phyloP scores from a whole-genome alignment of 2,113 vertebrate genomes.

The Ailuropoda melanoleuca region DNA sequence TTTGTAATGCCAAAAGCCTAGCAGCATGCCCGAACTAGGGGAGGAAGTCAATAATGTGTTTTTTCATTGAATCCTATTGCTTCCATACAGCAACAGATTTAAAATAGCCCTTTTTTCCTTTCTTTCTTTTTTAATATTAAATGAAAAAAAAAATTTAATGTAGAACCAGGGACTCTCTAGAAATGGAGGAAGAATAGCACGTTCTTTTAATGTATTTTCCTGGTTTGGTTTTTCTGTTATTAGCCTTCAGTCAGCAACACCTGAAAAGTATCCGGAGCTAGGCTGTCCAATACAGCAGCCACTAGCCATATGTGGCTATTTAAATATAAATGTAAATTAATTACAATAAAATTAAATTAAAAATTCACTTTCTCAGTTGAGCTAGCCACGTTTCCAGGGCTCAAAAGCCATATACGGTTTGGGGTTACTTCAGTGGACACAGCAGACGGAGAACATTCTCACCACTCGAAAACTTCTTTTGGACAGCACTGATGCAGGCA shows the following conservation, averaged over 20 bases:
- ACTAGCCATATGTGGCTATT: neutral
- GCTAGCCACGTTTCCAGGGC: neutral
- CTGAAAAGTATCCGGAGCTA: neutral
- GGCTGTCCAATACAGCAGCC: neutral
- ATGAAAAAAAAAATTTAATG: neutral
- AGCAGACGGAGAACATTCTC: neutral
- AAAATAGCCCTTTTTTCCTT: neutral
- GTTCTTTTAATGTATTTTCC: neutral
- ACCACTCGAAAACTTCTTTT: neutral
- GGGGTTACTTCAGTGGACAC: neutral
- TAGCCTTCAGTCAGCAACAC: neutral
- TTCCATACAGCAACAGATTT: neutral
- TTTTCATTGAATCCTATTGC: neutral
- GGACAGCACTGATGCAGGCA: neutral
- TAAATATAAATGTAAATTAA: neutral
- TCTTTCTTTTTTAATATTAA: neutral
- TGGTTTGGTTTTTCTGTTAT: neutral
- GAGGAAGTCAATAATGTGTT: neutral
- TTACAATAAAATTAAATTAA: constrained; percentile 7
- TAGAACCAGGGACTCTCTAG: neutral
- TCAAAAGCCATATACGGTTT: neutral
- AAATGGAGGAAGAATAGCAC: neutral
- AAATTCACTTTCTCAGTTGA: neutral
- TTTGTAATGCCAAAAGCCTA: neutral
- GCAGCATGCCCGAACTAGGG: neutral